Evolutionary conservation across 2,888 invertebrate species (phyloP).

Genomic region (Leuctra nigra): DNA sequence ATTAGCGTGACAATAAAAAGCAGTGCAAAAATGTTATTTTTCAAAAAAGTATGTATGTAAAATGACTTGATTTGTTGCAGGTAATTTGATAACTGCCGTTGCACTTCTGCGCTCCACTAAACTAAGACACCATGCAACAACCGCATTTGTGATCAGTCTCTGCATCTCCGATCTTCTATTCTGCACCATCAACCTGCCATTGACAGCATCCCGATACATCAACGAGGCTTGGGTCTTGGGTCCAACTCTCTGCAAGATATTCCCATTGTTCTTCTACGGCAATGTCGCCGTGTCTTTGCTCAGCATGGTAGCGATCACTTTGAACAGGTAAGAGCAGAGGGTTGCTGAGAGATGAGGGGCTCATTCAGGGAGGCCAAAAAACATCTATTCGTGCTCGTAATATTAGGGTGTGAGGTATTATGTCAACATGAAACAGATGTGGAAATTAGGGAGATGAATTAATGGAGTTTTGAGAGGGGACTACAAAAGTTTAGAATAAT

Average conservation of each 20-base stretch:
- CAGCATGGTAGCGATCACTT: constrained; percentile 84
- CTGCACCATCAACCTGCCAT: constrained; percentile 74
- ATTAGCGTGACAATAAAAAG: not conserved
- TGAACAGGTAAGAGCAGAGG: constrained; percentile 81
- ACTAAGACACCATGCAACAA: constrained; percentile 75
- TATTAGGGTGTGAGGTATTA: too few species aligned
- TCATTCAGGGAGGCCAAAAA: too few species aligned
- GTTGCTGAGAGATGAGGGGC: too few species aligned
- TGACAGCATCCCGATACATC: constrained; percentile 76
- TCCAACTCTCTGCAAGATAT: constrained; percentile 68
- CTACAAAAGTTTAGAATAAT: too few species aligned
- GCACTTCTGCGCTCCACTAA: constrained; percentile 72
- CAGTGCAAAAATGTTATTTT: not conserved
- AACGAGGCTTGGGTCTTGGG: constrained; percentile 77
- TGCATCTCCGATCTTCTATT: constrained; percentile 82
- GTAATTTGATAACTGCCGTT: constrained; percentile 74
- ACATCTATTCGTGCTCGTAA: too few species aligned
- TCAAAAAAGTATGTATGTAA: constrained; percentile 1
- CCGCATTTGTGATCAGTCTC: constrained; percentile 79
- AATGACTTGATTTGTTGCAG: constrained; percentile 49
- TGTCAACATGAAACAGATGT: too few species aligned
- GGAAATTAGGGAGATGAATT: too few species aligned
- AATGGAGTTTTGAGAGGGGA: too few species aligned
- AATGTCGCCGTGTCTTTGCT: constrained; percentile 82
- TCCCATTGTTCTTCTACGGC: constrained; percentile 83